Evolutionary conservation across 2,797 vertebrate species (phyloP).

Genomic region (Sphaeramia orbicularis): DNA sequence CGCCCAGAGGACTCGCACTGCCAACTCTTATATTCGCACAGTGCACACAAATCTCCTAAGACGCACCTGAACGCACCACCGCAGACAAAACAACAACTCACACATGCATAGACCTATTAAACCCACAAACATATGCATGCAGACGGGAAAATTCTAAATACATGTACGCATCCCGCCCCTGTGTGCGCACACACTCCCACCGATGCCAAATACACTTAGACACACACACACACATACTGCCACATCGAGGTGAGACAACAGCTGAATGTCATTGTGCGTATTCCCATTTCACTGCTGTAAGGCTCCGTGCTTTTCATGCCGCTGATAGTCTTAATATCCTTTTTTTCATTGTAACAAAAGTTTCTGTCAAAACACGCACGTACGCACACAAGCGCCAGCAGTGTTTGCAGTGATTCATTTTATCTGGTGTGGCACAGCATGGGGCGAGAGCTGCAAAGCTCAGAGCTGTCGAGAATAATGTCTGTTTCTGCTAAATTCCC

Average conservation of each 20-base stretch:
- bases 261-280: conserved; percentile 48
- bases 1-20: conserved; percentile 22
- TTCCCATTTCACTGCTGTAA: conserved; percentile 37
- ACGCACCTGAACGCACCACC: background rate
- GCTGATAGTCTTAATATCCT: conserved; percentile 56
- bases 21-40: conserved; percentile 16
- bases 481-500: conserved; percentile 53
- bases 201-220: conserved; percentile 34
- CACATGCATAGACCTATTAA: conserved; percentile 10
- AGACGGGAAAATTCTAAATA: conserved; percentile 13
- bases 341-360: conserved; percentile 52
- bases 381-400: conserved; percentile 12
- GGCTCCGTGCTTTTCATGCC: conserved; percentile 44
- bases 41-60: conserved; percentile 11
- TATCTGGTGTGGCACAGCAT: conserved; percentile 69
- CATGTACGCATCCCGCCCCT: conserved; percentile 1
- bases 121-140: conserved; percentile 1
- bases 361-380: conserved; percentile 59
- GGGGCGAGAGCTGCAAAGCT: conserved; percentile 63
- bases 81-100: background rate
- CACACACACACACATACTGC: conserved; percentile 28
- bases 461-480: conserved; percentile 69
- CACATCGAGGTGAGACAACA: conserved; percentile 50
- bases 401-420: conserved; percentile 62
- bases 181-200: background rate